Evolutionary conservation across 2,113 vertebrate species (phyloP).

Genomic region (Fukomys damarensis): DNA sequence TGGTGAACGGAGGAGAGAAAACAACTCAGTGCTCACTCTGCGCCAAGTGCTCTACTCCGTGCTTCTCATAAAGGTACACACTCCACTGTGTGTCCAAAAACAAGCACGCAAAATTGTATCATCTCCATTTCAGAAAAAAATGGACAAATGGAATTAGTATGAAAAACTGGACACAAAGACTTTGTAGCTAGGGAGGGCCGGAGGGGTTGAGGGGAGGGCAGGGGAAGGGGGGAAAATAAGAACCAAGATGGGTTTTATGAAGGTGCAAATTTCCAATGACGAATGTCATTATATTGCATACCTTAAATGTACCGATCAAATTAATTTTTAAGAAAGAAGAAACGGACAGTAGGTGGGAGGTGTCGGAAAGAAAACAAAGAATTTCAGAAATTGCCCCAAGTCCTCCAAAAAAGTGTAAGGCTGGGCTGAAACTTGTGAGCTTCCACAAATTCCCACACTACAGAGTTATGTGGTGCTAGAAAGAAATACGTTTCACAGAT

Average conservation of each 20-base stretch:
- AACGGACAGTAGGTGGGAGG: neutral
- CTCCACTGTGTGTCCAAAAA: neutral
- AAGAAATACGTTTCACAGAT: neutral
- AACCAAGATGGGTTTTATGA: no score
- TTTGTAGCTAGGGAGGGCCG: no score
- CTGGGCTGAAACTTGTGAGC: neutral
- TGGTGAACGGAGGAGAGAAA: neutral
- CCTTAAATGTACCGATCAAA: no score
- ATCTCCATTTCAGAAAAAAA: neutral
- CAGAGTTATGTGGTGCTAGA: neutral
- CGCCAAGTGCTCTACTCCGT: neutral
- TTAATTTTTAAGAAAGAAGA: no score
- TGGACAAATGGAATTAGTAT: no score
- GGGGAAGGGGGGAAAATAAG: no score
- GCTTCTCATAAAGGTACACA: neutral
- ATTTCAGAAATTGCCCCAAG: neutral
- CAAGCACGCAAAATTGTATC: neutral
- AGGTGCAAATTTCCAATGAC: no score
- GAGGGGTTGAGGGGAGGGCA: no score
- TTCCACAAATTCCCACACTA: neutral
- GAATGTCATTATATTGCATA: no score
- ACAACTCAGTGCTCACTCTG: neutral
- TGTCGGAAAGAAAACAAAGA: neutral
- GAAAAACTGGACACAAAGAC: no score
- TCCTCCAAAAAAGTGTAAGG: neutral